phyloP scores from a whole-genome alignment of 2,113 vertebrate genomes.

The Mungos mungo region DNA sequence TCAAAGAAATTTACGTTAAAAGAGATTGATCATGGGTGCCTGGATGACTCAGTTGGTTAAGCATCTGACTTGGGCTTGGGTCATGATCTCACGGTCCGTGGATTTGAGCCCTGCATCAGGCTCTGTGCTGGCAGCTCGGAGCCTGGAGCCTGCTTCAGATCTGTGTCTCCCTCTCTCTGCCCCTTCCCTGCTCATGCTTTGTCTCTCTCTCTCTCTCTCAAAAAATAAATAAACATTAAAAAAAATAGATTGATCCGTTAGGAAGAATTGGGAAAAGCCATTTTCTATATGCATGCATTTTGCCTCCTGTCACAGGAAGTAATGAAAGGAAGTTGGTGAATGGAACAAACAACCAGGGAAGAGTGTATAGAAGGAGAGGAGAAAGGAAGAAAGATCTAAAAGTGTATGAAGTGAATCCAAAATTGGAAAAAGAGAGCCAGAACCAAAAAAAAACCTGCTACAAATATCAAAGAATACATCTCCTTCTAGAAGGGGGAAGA shows the following conservation, averaged over 20 bases:
- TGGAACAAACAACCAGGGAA: not conserved
- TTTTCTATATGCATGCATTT: not conserved
- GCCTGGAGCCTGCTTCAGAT: too few relatives aligned
- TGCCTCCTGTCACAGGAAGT: not conserved
- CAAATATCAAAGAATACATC: not conserved
- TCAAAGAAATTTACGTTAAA: not conserved
- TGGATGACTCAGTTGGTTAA: too few relatives aligned
- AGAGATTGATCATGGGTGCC: not conserved
- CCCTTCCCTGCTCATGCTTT: too few relatives aligned
- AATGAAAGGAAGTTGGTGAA: not conserved
- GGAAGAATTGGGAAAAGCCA: not conserved
- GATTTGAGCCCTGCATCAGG: too few relatives aligned
- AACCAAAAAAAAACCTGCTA: not conserved
- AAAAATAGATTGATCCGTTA: not conserved
- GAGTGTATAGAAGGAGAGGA: not conserved
- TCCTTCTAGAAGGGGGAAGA: not conserved
- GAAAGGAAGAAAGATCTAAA: not conserved
- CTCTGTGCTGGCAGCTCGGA: too few relatives aligned
- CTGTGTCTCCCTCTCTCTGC: too few relatives aligned
- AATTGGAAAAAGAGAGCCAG: not conserved
- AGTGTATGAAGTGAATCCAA: not conserved
- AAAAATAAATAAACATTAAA: too few relatives aligned
- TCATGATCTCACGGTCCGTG: too few relatives aligned
- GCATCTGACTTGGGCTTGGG: too few relatives aligned
- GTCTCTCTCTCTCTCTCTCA: too few relatives aligned